Base-by-base conservation (phyloP, 2,797 vertebrate species). In the Chrosomus eos region DNA sequence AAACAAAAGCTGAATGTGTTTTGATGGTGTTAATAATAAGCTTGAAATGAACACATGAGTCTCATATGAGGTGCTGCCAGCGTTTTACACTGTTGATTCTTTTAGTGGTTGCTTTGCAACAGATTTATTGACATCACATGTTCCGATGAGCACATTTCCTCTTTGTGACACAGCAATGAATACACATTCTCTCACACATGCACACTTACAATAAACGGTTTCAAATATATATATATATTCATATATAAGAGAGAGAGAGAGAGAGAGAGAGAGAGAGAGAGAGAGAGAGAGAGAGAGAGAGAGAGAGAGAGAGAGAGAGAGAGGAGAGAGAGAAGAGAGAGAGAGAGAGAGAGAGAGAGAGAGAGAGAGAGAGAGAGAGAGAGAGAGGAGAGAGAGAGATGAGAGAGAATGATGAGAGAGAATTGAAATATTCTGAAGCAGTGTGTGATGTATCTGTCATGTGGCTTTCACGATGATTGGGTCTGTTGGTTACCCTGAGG, bases 1-100 rank as follows among this genome's bases (percentile, higher is more conserved):
- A 19, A 66, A 66, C 60, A 79, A 66, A 31, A 26, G 18, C 58
- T 26, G 31, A 51, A 31, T 75, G 48, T 55, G 48, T 55, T 76
- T 53, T 40, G 7, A 76, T 87, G 90, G 92, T 93, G 62, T 53
- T 66, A 23, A 43, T 68, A 83, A 55, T 28, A 38, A 38, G n/a
- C 13, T 43, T 43, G 73, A 77, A 26, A 77, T 58, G 60, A 81
- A 86, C n/a, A 19, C 62, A 67, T 62, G 91, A 74, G 68, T 23
- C 71, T 75, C 81, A 83, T 76, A 66, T 80, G 40, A 45, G 64
- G 19, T 14, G 45, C 86, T 85, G n/a, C 80, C 45, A 70, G 84
- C 23, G 2, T 45, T 81, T 55, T 85, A 90, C 83, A 71, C 88
- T 67, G 58, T 75, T 28, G 10, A 4, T 28, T 75, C 16, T 66